Percentiles rank a stretch among this genome's conserved stretches.
Evolutionary conservation across 2,113 vertebrate species (phyloP).

Genomic region (Zosterops pallidus): DNA sequence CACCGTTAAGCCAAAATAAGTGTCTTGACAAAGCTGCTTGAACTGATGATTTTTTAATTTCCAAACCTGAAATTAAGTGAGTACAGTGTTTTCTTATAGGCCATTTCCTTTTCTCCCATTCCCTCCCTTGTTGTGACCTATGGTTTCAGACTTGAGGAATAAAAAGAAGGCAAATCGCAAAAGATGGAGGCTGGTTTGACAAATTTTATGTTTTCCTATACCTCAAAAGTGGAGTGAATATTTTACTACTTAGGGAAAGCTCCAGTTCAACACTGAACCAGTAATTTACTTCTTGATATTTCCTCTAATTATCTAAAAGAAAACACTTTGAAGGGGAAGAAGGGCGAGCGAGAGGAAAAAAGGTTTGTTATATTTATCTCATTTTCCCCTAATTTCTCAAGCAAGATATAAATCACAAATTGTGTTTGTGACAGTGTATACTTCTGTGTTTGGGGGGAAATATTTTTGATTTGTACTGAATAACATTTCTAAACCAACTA

Average conservation of each 20-base stretch:
- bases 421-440: neutral
- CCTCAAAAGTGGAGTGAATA: neutral
- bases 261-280: neutral
- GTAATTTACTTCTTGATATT: neutral
- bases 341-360: neutral
- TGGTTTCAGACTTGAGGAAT: neutral
- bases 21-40: neutral
- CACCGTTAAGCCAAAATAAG: neutral
- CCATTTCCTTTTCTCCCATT: neutral
- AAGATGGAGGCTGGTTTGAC: neutral
- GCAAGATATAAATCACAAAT: neutral
- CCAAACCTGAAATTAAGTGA: neutral
- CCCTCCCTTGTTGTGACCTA: neutral
- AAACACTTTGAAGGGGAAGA: neutral
- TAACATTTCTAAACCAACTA: neutral
- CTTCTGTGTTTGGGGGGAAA: neutral
- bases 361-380: constrained; percentile 8
- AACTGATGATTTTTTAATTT: neutral
- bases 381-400: neutral
- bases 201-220: neutral
- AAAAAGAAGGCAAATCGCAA: neutral
- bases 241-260: neutral
- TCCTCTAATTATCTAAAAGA: neutral
- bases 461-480: neutral
- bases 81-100: neutral